A percentile compares a stretch with the other conserved stretches of the same genome.
phyloP scores from a whole-genome alignment of 1,140 invertebrate genomes.

The Sesamia nonagrioides region DNA sequence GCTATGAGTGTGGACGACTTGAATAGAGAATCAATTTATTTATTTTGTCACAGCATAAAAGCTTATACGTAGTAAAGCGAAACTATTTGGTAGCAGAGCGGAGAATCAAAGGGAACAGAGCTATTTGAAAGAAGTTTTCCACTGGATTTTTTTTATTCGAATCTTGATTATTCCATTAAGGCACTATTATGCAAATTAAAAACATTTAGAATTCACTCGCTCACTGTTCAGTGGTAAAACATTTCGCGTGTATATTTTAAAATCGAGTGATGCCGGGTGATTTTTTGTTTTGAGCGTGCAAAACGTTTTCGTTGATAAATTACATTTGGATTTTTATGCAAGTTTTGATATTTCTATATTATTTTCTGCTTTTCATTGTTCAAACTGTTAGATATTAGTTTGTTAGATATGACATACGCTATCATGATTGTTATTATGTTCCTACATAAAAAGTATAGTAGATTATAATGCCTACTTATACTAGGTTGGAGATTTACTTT shows the following conservation, averaged over 20 bases:
- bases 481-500: too few species aligned
- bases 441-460: too few species aligned
- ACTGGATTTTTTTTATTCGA: conserved; percentile 13
- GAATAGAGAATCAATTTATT: conserved; percentile 2
- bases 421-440: too few species aligned
- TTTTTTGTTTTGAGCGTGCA: conserved; percentile 7
- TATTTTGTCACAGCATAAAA: neutral
- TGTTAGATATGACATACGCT: too few species aligned
- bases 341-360: neutral
- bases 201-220: conserved; percentile 40
- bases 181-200: conserved; percentile 45
- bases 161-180: conserved; percentile 41
- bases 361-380: neutral
- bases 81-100: neutral
- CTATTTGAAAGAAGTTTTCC: conserved; percentile 17
- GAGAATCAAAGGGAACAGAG: conserved; percentile 16
- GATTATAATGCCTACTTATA: too few species aligned
- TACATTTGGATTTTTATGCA: neutral
- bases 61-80: neutral
- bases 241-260: conserved; percentile 35
- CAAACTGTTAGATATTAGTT: neutral
- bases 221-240: conserved; percentile 31
- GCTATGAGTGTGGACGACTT: neutral
- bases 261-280: neutral
- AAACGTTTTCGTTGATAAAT: conserved; percentile 1